These are phyloP conservation scores for Leptodactylus fallax DNA, from an alignment of 2,797 vertebrate genomes.

Conservation along the genomic window DNA sequence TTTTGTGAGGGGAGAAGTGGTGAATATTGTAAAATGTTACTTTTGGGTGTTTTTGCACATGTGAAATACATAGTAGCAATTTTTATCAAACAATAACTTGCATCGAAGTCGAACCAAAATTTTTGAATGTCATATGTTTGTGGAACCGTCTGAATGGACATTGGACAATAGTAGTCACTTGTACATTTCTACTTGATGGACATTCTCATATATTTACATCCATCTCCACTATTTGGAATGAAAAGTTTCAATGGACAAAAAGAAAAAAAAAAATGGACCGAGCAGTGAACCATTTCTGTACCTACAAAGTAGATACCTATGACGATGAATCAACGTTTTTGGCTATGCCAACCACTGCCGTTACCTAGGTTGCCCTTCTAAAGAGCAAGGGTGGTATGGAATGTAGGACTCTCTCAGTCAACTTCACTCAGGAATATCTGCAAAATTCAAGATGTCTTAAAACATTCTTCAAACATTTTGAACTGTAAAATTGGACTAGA, in stretches of 20 bases:
- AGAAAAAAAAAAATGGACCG: background rate
- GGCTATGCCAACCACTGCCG: constrained; percentile 29
- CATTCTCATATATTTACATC: background rate
- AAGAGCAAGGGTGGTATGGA: constrained; percentile 9
- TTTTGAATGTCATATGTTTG: background rate
- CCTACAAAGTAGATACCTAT: constrained; percentile 44
- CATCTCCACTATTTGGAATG: background rate
- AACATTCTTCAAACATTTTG: constrained; percentile 3
- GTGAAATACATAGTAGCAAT: constrained; percentile 26
- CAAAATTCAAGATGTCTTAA: constrained; percentile 23
- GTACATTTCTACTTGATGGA: too few species aligned
- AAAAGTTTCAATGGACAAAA: background rate
- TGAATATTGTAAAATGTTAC: background rate
- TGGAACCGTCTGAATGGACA: background rate
- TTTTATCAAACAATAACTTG: background rate
- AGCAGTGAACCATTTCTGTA: constrained; percentile 32
- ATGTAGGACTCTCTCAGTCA: constrained; percentile 15
- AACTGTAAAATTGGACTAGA: background rate
- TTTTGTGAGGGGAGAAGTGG: background rate
- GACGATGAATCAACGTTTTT: constrained; percentile 28
- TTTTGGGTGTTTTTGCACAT: background rate
- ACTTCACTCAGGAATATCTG: constrained; percentile 50
- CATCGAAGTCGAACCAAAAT: constrained; percentile 29
- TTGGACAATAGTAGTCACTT: background rate
- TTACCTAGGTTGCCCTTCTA: background rate